Percentiles rank a stretch among this genome's conserved stretches.
phyloP scores from a whole-genome alignment of 2,113 vertebrate species.

The Arothron firmamentum region DNA sequence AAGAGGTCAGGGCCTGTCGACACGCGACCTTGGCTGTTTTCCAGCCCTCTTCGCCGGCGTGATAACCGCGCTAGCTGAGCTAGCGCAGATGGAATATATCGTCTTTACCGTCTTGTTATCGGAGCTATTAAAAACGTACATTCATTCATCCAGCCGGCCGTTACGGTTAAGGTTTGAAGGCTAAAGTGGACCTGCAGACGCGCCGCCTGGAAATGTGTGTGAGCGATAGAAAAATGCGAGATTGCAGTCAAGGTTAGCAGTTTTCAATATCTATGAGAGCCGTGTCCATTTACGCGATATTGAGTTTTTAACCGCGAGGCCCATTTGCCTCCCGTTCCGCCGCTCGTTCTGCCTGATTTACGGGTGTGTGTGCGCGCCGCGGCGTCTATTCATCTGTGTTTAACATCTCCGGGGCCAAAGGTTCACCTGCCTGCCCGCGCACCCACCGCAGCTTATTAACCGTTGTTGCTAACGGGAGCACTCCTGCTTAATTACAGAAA shows the following conservation, averaged over 20 bases:
- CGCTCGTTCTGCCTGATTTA: constrained; percentile 71
- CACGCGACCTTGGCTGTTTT: constrained; percentile 1
- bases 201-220: constrained; percentile 44
- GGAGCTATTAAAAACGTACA: constrained; percentile 38
- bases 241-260: constrained; percentile 54
- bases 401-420: constrained; percentile 70
- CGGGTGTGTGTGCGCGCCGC: constrained; percentile 49
- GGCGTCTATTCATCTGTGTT: constrained; percentile 74
- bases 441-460: constrained; percentile 69
- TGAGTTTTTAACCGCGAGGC: constrained; percentile 55
- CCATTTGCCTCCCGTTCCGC: constrained; percentile 59
- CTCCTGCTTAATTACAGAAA: constrained; percentile 73
- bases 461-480: constrained; percentile 58
- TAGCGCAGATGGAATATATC: constrained; percentile 32
- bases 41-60: neutral
- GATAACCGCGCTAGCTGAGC: neutral
- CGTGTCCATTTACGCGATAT: constrained; percentile 67
- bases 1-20: constrained; percentile 21
- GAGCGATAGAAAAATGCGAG: constrained; percentile 55
- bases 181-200: constrained; percentile 22
- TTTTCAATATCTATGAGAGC: constrained; percentile 71
- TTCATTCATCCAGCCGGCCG: constrained; percentile 46
- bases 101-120: constrained; percentile 22
- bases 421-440: constrained; percentile 60
- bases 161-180: constrained; percentile 41